phyloP scores from a whole-genome alignment of 30 jellyfish, hydroid and myxozoan genomes.

The Aurelia aurita region DNA sequence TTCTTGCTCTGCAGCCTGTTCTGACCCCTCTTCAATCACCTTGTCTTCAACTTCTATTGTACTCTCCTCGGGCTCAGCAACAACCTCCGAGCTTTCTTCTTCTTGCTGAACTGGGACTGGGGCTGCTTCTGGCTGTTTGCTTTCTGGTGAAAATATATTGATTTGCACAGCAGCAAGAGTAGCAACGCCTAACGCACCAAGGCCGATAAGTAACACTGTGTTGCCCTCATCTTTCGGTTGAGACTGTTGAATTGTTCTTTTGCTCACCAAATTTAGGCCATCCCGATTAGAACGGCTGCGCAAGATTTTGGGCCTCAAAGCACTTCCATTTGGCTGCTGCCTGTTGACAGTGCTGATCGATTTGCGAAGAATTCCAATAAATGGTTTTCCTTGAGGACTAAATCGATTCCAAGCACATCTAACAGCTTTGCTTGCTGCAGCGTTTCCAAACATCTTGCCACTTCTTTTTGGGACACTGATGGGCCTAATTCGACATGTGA shows the following conservation, averaged over 20 bases:
- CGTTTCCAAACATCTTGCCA: constrained; percentile 19
- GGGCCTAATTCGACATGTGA: too few species aligned
- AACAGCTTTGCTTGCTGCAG: background rate
- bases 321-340: background rate
- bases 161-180: constrained; percentile 19
- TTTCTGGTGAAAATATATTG: constrained; percentile 7
- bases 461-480: background rate
- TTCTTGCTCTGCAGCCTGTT: background rate
- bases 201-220: constrained; percentile 45
- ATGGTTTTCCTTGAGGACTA: constrained; percentile 43
- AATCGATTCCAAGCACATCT: constrained; percentile 44
- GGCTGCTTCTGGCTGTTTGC: background rate
- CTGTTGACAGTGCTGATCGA: constrained; percentile 30
- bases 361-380: constrained; percentile 18
- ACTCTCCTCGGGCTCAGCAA: background rate
- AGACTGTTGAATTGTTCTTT: constrained; percentile 17
- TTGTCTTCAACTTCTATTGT: background rate
- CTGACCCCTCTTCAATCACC: background rate
- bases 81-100: background rate
- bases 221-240: constrained; percentile 24
- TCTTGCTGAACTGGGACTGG: background rate
- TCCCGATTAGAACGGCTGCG: background rate
- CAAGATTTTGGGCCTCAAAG: background rate
- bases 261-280: background rate
- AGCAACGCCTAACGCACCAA: constrained; percentile 71